Conservation (phyloP, 1,140 invertebrate species). For the Drosophila jambulina region DNA sequence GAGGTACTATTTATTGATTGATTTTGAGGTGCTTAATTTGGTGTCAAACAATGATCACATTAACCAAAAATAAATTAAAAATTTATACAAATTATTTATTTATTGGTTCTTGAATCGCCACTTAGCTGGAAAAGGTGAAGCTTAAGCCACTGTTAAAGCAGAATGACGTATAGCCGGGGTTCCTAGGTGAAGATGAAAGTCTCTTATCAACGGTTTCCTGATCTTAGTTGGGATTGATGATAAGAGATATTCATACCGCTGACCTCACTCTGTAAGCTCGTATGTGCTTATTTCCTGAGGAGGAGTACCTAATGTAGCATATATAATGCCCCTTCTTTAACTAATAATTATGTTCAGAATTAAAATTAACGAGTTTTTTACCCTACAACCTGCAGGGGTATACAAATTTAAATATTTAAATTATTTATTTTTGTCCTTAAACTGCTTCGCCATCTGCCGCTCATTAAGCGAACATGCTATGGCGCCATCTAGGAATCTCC, state of each 20-base stretch:
- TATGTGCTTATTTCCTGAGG: too few relatives aligned
- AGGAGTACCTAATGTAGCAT: too few relatives aligned
- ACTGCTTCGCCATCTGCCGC: background rate
- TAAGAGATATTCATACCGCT: background rate
- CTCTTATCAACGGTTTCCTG: background rate
- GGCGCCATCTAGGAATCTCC: background rate
- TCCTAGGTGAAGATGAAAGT: background rate
- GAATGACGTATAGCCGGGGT: background rate
- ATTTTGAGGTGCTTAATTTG: too few relatives aligned
- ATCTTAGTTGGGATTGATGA: background rate
- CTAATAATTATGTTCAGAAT: too few relatives aligned
- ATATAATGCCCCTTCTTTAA: too few relatives aligned
- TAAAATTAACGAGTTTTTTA: too few relatives aligned
- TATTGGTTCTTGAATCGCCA: background rate
- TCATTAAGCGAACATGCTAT: background rate
- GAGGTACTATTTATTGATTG: too few relatives aligned
- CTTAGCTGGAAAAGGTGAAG: background rate
- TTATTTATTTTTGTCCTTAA: background rate
- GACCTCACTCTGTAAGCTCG: background rate
- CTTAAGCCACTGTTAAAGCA: background rate
- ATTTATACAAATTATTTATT: background rate
- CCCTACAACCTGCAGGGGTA: too few relatives aligned
- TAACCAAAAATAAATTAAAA: too few relatives aligned
- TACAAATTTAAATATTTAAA: too few relatives aligned
- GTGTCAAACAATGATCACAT: too few relatives aligned